These are phyloP conservation scores for Thymelicus lineola DNA, from an alignment of 2,888 invertebrate species.

Conservation along the genomic window DNA sequence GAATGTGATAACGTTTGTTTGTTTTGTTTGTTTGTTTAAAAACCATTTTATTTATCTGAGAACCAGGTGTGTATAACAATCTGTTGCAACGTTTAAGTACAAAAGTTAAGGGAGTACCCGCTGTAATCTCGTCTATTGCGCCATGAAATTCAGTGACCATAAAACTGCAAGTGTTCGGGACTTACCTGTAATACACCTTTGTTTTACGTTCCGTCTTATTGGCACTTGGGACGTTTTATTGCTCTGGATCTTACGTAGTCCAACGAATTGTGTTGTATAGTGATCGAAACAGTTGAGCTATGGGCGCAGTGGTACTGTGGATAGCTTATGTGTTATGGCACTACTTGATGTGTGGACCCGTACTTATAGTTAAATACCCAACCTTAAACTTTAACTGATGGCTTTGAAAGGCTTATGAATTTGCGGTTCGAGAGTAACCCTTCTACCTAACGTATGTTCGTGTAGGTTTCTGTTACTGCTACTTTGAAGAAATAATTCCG, in stretches of 20 bases:
- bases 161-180: constrained; percentile 12
- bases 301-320: too few relatives aligned
- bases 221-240: constrained; percentile 4
- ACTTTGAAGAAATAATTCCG: too few relatives aligned
- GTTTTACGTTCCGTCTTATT: constrained; percentile 5
- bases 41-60: too few relatives aligned
- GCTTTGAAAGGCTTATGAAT: constrained; percentile 1
- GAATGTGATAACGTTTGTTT: too few relatives aligned
- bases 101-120: neutral
- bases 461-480: too few relatives aligned
- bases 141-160: neutral
- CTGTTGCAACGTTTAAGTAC: too few relatives aligned
- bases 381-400: neutral
- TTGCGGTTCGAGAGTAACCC: neutral
- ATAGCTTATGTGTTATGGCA: neutral
- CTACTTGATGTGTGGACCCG: neutral
- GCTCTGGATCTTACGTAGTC: neutral
- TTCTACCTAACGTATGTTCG: too few relatives aligned
- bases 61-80: too few relatives aligned
- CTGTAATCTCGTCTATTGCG: neutral
- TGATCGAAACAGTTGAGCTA: neutral
- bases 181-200: neutral
- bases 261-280: neutral
- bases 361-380: neutral
- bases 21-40: too few relatives aligned